phyloP scores from a whole-genome alignment of 2,797 vertebrate species.

The Tapera naevia region DNA sequence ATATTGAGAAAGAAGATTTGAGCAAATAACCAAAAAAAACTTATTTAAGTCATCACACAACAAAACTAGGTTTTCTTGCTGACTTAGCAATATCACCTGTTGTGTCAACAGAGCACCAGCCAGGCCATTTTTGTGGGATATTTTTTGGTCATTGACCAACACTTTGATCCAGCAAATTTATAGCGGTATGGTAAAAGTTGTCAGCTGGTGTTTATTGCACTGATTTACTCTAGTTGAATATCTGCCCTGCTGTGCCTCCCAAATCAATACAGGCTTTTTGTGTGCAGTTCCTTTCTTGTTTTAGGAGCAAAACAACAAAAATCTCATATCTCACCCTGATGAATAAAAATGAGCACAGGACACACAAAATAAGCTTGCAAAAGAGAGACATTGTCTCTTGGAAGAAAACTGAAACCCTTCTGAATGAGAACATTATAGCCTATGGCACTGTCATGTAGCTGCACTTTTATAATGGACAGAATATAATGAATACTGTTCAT shows the following conservation, averaged over 20 bases:
- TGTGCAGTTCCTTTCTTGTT: background rate
- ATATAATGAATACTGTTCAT: slow-evolving; percentile 42
- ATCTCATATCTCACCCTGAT: background rate
- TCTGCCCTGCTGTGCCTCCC: background rate
- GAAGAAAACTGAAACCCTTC: slow-evolving; percentile 48
- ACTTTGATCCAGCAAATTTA: slow-evolving; percentile 4
- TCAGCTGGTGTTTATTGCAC: background rate
- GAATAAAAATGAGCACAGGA: background rate
- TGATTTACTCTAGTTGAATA: slow-evolving; percentile 2
- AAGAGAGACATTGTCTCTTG: background rate
- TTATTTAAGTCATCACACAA: background rate
- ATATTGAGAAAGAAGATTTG: background rate
- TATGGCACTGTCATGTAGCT: slow-evolving; percentile 27
- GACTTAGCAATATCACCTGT: background rate
- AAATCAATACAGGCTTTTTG: background rate
- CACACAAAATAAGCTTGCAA: background rate
- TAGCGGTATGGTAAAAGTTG: background rate
- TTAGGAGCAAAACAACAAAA: background rate
- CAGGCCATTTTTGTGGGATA: background rate
- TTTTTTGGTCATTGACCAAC: slow-evolving; percentile 9
- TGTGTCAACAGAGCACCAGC: background rate
- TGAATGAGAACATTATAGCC: slow-evolving; percentile 33
- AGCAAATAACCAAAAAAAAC: background rate
- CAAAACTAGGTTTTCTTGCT: slow-evolving; percentile 16
- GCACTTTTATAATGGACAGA: slow-evolving; percentile 44